phyloP scores from a whole-genome alignment of 2,888 invertebrate genomes.

The Hypomecis punctinalis region DNA sequence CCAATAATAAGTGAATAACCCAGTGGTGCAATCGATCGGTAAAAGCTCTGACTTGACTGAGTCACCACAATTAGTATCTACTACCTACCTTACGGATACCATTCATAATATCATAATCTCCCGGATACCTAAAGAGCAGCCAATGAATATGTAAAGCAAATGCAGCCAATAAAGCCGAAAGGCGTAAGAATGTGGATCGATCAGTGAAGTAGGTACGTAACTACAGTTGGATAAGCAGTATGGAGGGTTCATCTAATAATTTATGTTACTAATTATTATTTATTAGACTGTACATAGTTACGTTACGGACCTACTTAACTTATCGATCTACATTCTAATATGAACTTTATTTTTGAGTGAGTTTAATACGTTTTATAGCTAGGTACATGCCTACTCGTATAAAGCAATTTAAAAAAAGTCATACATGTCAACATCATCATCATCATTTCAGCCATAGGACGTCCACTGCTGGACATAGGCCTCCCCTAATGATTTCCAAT shows the following conservation, averaged over 20 bases:
- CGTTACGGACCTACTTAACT: too few relatives aligned
- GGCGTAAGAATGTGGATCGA: slow-evolving; percentile 34
- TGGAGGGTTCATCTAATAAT: neutral
- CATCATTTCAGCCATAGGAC: too few relatives aligned
- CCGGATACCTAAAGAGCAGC: slow-evolving; percentile 27
- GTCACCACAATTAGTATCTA: slow-evolving; percentile 2
- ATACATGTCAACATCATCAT: too few relatives aligned
- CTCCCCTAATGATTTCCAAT: too few relatives aligned
- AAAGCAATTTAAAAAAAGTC: too few relatives aligned
- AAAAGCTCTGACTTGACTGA: neutral
- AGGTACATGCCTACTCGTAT: too few relatives aligned
- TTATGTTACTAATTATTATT: too few relatives aligned
- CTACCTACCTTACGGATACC: slow-evolving; percentile 4
- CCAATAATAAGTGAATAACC: neutral
- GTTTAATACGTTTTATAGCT: too few relatives aligned
- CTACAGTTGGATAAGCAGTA: slow-evolving; percentile 11
- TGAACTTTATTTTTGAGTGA: too few relatives aligned
- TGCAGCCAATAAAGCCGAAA: slow-evolving; percentile 27
- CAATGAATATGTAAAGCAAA: slow-evolving; percentile 33
- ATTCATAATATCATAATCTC: slow-evolving; percentile 28
- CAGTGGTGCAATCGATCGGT: neutral
- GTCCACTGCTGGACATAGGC: too few relatives aligned
- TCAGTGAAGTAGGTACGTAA: slow-evolving; percentile 20
- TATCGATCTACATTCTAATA: too few relatives aligned
- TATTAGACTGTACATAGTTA: too few relatives aligned